phyloP scores from a whole-genome alignment of 2,888 invertebrate species.

The Mimas tiliae region DNA sequence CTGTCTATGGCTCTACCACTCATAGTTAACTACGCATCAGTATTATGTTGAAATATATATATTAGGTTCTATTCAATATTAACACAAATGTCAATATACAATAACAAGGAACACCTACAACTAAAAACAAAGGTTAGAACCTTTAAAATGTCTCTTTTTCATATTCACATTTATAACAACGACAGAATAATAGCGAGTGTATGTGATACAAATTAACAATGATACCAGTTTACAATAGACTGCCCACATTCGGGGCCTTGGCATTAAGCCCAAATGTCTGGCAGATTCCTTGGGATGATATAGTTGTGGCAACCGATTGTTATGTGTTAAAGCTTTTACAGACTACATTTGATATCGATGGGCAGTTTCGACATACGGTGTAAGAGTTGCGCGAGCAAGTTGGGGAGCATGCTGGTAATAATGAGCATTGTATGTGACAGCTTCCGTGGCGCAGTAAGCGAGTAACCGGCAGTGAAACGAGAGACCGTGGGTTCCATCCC shows the following conservation, averaged over 20 bases:
- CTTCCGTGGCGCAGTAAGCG: too few relatives aligned
- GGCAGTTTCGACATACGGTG: conserved; percentile 43
- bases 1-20: too few relatives aligned
- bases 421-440: background rate
- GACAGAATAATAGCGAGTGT: conserved; percentile 50
- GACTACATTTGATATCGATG: conserved; percentile 62
- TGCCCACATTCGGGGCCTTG: conserved; percentile 76
- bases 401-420: background rate
- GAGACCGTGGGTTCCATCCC: too few relatives aligned
- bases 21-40: background rate
- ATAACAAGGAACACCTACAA: background rate
- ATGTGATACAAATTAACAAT: conserved; percentile 69
- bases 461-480: too few relatives aligned
- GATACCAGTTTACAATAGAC: conserved; percentile 66
- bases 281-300: conserved; percentile 77
- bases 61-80: background rate
- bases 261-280: conserved; percentile 73
- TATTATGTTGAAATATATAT: background rate
- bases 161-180: conserved; percentile 50
- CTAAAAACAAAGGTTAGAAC: conserved; percentile 39
- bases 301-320: conserved; percentile 62
- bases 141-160: conserved; percentile 38
- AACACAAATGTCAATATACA: background rate
- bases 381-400: conserved; percentile 36
- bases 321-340: conserved; percentile 61